Evolutionary conservation across 2,113 vertebrate genomes (phyloP).

Genomic region (Ursus arctos): DNA sequence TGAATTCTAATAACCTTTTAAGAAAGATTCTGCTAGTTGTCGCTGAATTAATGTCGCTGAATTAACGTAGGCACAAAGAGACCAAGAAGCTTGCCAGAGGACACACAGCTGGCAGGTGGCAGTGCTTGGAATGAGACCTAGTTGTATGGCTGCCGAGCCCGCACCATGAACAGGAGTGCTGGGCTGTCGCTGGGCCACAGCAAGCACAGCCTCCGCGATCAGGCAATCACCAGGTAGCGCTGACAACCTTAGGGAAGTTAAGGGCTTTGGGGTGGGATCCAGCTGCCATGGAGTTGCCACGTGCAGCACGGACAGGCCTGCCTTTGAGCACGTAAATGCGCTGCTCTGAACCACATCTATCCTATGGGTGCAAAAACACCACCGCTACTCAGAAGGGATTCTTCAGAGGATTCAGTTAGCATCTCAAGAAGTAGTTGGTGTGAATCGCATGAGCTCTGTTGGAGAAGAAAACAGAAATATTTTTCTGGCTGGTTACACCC

Average conservation of each 20-base stretch:
- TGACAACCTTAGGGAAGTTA: background rate
- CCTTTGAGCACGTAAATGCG: background rate
- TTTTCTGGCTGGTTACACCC: background rate
- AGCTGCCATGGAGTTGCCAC: too few species aligned
- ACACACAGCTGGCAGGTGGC: background rate
- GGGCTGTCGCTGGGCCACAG: background rate
- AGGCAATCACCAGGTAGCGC: background rate
- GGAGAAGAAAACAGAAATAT: background rate
- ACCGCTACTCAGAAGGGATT: background rate
- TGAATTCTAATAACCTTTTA: background rate
- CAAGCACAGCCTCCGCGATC: too few species aligned
- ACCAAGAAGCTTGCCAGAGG: background rate
- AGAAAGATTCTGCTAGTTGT: background rate
- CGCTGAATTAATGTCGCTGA: background rate
- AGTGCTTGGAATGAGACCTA: background rate
- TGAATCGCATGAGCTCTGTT: background rate
- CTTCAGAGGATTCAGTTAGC: background rate
- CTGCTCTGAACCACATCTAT: background rate
- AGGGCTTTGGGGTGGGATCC: background rate
- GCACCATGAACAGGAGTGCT: background rate
- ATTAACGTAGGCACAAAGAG: background rate
- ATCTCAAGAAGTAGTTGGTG: background rate
- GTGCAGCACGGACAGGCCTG: accelerated
- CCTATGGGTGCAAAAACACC: background rate
- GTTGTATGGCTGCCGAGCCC: background rate